Conservation (phyloP, 2,113 vertebrate species). For the Manacus vitellinus region DNA sequence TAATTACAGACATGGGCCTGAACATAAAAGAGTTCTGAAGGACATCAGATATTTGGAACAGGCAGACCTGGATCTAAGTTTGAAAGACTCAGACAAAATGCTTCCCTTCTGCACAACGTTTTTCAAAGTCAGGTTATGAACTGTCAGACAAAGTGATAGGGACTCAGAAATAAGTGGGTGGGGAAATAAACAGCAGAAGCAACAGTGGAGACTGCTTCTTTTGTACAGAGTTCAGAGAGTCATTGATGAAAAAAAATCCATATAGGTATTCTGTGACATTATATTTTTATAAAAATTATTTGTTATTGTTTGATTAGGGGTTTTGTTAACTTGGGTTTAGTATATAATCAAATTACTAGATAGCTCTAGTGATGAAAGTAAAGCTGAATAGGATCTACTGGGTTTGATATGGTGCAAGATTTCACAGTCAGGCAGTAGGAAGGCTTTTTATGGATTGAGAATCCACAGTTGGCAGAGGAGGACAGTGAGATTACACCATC, state of each 20-base stretch:
- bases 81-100: neutral
- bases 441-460: fast-evolving
- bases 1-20: neutral
- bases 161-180: neutral
- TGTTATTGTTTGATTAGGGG: neutral
- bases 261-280: neutral
- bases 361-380: neutral
- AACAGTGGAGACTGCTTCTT: neutral
- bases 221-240: neutral
- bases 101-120: neutral
- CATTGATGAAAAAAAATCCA: neutral
- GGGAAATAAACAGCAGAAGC: neutral
- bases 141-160: neutral
- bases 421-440: neutral
- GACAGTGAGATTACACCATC: neutral
- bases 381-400: neutral
- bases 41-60: neutral
- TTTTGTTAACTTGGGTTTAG: neutral
- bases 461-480: neutral
- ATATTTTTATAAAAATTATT: neutral
- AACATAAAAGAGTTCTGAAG: slow-evolving; percentile 4
- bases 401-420: neutral
- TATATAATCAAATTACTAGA: neutral
- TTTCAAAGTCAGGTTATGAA: neutral
- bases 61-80: neutral